These are phyloP conservation scores for Alectura lathami DNA, from an alignment of 2,113 vertebrate species.

Conservation along the genomic window DNA sequence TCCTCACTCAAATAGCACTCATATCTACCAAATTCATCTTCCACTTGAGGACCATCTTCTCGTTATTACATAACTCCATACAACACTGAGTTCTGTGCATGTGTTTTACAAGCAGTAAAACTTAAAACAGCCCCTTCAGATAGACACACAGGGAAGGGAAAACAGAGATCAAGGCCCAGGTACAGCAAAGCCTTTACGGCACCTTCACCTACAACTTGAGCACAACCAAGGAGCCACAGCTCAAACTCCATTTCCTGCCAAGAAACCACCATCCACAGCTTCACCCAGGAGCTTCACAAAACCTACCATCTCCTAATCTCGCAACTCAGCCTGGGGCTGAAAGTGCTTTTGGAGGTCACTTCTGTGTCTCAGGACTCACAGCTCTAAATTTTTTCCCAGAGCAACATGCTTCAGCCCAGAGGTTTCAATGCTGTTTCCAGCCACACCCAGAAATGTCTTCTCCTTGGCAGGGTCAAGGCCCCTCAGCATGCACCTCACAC, in stretches of 20 bases:
- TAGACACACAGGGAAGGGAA: background rate
- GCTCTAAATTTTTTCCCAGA: background rate
- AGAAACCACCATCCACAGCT: background rate
- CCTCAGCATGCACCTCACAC: background rate
- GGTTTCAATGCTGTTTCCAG: background rate
- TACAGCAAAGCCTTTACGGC: background rate
- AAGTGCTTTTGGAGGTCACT: background rate
- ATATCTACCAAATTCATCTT: background rate
- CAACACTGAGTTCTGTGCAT: background rate
- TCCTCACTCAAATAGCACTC: background rate
- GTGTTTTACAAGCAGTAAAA: background rate
- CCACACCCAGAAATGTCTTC: background rate
- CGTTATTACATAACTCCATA: background rate
- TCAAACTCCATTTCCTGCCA: background rate
- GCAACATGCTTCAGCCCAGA: accelerated
- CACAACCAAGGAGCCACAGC: background rate
- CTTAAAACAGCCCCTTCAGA: background rate
- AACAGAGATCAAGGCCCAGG: background rate
- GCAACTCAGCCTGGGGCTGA: background rate
- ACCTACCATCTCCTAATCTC: background rate
- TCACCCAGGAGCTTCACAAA: background rate
- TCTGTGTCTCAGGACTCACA: background rate
- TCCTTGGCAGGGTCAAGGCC: background rate
- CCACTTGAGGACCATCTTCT: background rate
- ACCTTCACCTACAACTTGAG: background rate